Conservation (phyloP, 2,888 invertebrate genomes). For the Scaptodrosophila latifasciaeformis region DNA sequence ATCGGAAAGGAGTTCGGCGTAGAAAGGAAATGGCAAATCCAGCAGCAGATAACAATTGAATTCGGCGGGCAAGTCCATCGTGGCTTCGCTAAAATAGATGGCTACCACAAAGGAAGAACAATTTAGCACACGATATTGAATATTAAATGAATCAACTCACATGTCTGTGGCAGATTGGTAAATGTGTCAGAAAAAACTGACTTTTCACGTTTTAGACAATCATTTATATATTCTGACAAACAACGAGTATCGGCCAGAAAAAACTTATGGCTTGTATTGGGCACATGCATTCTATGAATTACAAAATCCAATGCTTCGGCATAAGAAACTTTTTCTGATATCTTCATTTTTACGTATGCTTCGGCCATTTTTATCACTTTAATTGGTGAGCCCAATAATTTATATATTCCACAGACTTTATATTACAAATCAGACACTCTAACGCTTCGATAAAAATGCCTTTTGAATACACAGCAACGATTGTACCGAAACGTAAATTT, state of each 20-base stretch:
- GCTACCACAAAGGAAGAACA: conserved; percentile 6
- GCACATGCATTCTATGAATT: conserved; percentile 5
- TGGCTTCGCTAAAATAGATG: conserved; percentile 7
- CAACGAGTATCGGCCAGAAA: conserved; percentile 7
- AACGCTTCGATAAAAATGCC: too few species aligned
- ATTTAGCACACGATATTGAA: too few species aligned
- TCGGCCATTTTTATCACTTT: too few species aligned
- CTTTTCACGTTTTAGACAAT: neutral
- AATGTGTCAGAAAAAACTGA: conserved; percentile 20
- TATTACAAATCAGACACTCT: too few species aligned
- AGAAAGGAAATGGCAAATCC: conserved; percentile 11
- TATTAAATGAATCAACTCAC: conserved; percentile 7
- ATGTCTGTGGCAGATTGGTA: conserved; percentile 14
- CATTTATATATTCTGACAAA: conserved; percentile 13
- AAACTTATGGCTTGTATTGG: conserved; percentile 4
- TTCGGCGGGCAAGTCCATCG: conserved; percentile 12
- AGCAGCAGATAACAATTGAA: conserved; percentile 24
- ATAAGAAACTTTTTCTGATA: too few species aligned
- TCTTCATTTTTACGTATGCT: too few species aligned
- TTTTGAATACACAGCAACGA: too few species aligned
- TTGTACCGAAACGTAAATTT: too few species aligned
- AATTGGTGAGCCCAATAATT: too few species aligned
- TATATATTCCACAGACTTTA: too few species aligned
- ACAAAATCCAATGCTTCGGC: too few species aligned
- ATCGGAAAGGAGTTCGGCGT: neutral